Evolutionary conservation across 2,888 invertebrate genomes (phyloP), one percentile per base, ranked within the genome.

Genomic region (Conus canariensis): DNA sequence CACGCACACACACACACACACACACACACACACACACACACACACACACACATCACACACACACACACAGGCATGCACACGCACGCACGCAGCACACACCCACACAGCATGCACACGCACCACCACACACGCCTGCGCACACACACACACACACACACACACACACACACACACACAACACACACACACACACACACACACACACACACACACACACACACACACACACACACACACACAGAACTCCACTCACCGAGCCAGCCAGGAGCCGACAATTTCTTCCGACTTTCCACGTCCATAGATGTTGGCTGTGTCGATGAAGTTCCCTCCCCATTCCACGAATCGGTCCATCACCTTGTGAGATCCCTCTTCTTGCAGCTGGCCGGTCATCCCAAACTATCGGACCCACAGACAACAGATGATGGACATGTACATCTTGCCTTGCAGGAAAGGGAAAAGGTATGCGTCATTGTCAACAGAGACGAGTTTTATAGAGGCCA

Each of bases 241-340:
- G 0, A 14, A 10, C 9, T 12, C 4, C 30, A 80, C 83, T 22
- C 14, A 85, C 60, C 60, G 14, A 85, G 59, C 22, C 59, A 85
- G 82, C 95, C 95, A 95, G 8, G 91, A 93, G 45, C 95, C 95
- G n/a, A 95, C 91, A 25, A 95, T 94, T 56, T 91, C 90, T 90
- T 95, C 95, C 0, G 95, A 94, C 56, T 88, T 70, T 0, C 95
- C 95, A 19, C n/a, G 70, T 12, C 93, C 92, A 89, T 95, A 95
- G 12, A 94, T 90, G 88, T 95, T 93, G 22, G 95, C 95, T 9
- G 95, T 95, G 91, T 95, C 95, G 19, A 95, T 91, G 90, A 95
- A 95, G 92, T 95, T 95, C 0, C 95, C 95, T n/a, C 95, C 95
- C 58, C 93, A 92, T 86, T 94, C 93, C 10, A 93, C 94, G 91